These are phyloP conservation scores for Drosophila virilis DNA, from an alignment of 1,140 invertebrate genomes.

Conservation along the genomic window DNA sequence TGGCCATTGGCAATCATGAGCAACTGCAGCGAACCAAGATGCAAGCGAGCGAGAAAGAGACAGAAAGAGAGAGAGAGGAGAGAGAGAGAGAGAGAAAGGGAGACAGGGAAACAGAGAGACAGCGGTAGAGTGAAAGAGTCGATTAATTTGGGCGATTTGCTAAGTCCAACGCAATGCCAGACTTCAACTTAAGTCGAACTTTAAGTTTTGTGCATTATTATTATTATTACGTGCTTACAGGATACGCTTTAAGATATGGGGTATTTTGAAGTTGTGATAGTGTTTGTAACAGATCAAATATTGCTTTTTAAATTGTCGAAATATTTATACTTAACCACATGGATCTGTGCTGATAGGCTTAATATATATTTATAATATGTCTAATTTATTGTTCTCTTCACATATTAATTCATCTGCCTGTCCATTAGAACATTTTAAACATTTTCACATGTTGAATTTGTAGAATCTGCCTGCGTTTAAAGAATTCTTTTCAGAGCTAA, in stretches of 20 bases:
- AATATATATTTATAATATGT: too few species aligned
- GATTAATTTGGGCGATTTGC: conserved; percentile 60
- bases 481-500: too few species aligned
- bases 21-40: neutral
- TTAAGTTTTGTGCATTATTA: conserved; percentile 62
- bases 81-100: too few species aligned
- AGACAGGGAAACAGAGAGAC: conserved; percentile 14
- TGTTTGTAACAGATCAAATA: neutral
- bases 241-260: neutral
- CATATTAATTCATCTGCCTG: too few species aligned
- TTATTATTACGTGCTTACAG: conserved; percentile 30
- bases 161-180: conserved; percentile 33
- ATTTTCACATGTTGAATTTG: too few species aligned
- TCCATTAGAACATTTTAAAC: too few species aligned
- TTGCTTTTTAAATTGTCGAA: too few species aligned
- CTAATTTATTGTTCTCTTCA: too few species aligned
- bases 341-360: too few species aligned
- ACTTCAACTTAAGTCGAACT: conserved; percentile 49
- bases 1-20: conserved; percentile 43
- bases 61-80: conserved; percentile 10
- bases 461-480: too few species aligned
- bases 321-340: too few species aligned
- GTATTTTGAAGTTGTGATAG: neutral
- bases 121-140: conserved; percentile 45
- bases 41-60: conserved; percentile 1